Percentiles rank a stretch among this genome's conserved stretches.
Evolutionary conservation across 2,113 vertebrate species (phyloP).

Genomic region (Urocynchramus pylzowi): DNA sequence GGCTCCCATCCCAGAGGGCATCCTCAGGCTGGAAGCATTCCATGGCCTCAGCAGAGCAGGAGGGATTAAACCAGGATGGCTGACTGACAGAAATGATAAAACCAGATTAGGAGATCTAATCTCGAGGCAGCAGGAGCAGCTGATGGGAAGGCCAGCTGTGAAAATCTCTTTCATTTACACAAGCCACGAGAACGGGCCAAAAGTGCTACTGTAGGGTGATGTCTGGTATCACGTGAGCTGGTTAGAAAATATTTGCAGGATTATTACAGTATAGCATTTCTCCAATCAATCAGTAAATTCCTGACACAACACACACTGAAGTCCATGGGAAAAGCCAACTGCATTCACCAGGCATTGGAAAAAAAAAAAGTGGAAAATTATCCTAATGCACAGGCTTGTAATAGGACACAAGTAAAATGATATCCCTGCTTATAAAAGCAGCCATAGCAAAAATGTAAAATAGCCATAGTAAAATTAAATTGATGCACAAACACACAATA

Average conservation of each 20-base stretch:
- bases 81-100: conserved; percentile 44
- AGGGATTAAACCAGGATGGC: conserved; percentile 17
- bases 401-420: neutral
- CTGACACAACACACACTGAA: neutral
- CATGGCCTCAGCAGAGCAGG: neutral
- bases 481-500: neutral
- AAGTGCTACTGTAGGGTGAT: neutral
- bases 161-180: conserved; percentile 30
- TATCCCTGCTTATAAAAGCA: neutral
- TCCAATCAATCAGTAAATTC: neutral
- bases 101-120: conserved; percentile 43
- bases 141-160: conserved; percentile 53
- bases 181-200: neutral
- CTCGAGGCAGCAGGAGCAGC: conserved; percentile 19
- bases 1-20: conserved; percentile 29
- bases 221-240: neutral
- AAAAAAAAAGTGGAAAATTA: neutral
- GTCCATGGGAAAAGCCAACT: neutral
- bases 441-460: neutral
- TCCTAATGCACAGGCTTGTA: neutral
- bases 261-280: neutral
- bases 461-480: neutral
- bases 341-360: neutral
- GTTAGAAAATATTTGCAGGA: conserved; percentile 4
- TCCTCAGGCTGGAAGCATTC: neutral